Evolutionary conservation across 2,888 invertebrate genomes (phyloP).

Genomic region (Drosophila infuscata): DNA sequence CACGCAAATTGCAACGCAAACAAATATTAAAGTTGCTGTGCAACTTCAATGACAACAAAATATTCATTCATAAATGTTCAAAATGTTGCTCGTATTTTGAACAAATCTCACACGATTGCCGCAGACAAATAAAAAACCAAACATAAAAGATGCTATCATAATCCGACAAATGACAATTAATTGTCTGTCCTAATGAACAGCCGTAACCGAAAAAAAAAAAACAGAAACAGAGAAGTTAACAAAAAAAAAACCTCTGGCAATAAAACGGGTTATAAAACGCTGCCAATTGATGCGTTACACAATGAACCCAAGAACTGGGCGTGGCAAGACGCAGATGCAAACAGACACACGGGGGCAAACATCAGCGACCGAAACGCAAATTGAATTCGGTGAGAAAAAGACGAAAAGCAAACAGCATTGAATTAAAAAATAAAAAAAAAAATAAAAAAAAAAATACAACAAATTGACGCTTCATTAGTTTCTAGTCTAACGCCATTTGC

Average conservation of each 20-base stretch:
- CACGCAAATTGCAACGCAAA: constrained; percentile 39
- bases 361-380: constrained; percentile 56
- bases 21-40: constrained; percentile 7
- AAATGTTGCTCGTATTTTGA: constrained; percentile 6
- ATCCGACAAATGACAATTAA: constrained; percentile 79
- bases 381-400: constrained; percentile 72
- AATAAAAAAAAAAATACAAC: constrained; percentile 27
- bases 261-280: constrained; percentile 71
- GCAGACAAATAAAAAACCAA: constrained; percentile 14
- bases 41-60: neutral
- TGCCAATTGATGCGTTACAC: constrained; percentile 62
- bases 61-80: constrained; percentile 53
- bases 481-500: constrained; percentile 38
- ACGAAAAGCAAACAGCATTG: constrained; percentile 31
- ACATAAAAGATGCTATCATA: constrained; percentile 16
- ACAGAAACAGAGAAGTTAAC: neutral
- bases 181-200: constrained; percentile 65
- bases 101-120: neutral
- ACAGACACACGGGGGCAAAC: constrained; percentile 13
- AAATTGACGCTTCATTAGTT: constrained; percentile 70
- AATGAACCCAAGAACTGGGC: constrained; percentile 55
- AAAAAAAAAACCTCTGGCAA: constrained; percentile 18
- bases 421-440: constrained; percentile 19
- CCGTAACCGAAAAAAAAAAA: neutral
- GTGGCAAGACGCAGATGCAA: constrained; percentile 56